A percentile compares a stretch with the other conserved stretches of the same genome.
These are phyloP conservation scores for Tyto alba DNA, from an alignment of 2,113 vertebrate species.

Conservation along the genomic window DNA sequence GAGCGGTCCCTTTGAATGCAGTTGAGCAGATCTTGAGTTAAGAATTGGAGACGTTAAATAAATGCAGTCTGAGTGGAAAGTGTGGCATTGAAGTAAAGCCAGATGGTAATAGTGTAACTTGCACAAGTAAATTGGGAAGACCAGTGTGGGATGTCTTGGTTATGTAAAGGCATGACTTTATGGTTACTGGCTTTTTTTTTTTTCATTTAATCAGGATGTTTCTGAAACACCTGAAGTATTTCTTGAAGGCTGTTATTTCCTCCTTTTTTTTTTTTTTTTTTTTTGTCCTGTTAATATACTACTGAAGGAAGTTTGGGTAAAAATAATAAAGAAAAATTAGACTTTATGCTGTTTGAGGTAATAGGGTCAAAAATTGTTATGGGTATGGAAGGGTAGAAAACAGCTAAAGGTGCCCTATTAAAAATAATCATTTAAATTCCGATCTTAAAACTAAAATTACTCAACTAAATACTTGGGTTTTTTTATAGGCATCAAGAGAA, in stretches of 20 bases:
- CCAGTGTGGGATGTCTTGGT: not conserved
- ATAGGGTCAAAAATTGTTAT: not conserved
- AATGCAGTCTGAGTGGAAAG: accelerated
- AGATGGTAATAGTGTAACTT: not conserved
- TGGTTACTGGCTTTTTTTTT: accelerated
- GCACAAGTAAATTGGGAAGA: not conserved
- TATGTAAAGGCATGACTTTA: not conserved
- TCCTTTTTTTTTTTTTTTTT: not conserved
- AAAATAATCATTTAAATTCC: not conserved
- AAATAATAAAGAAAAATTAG: not conserved
- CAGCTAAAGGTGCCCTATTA: not conserved
- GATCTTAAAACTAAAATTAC: not conserved
- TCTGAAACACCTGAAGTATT: not conserved
- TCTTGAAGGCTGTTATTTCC: not conserved
- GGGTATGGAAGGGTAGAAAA: not conserved
- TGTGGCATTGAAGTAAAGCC: not conserved
- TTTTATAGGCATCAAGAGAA: constrained; percentile 12
- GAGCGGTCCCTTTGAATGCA: accelerated
- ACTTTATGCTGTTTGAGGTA: not conserved
- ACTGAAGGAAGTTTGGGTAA: not conserved
- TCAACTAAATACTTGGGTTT: not conserved
- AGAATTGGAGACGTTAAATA: not conserved
- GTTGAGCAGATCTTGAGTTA: not conserved
- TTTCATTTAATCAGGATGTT: not conserved
- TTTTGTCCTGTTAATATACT: not conserved